Evolutionary conservation across 2,888 invertebrate genomes (phyloP).

Genomic region (Agelastica alni): DNA sequence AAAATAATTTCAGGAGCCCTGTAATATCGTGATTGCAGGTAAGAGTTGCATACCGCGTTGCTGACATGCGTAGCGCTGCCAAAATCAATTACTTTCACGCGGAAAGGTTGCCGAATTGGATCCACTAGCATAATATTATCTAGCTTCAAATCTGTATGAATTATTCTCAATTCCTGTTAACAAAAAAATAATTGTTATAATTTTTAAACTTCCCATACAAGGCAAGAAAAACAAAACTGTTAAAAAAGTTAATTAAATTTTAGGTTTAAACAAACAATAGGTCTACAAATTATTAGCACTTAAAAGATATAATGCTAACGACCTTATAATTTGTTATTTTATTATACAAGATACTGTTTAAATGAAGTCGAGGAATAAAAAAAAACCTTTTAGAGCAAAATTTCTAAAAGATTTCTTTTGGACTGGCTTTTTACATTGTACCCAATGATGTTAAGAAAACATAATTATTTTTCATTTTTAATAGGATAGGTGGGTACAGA

Average conservation of each 20-base stretch:
- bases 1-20: constrained; percentile 96
- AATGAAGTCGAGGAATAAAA: too few species aligned
- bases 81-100: constrained; percentile 99
- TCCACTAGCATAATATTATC: constrained; percentile 99
- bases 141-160: constrained; percentile 99
- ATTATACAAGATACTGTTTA: not conserved
- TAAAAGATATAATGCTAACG: not conserved
- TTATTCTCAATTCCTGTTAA: constrained; percentile 92
- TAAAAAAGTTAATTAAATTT: constrained; percentile 12
- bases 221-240: not conserved
- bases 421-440: too few species aligned
- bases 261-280: not conserved
- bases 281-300: not conserved
- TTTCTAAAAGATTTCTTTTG: too few species aligned
- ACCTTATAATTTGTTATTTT: constrained; percentile 1
- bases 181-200: constrained; percentile 42
- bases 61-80: constrained; percentile 99
- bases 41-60: constrained; percentile 99
- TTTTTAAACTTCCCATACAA: not conserved
- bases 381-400: too few species aligned
- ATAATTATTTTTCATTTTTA: too few species aligned
- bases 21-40: constrained; percentile 98
- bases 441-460: too few species aligned
- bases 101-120: constrained; percentile 95
- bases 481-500: too few species aligned